Percentiles rank a stretch among this genome's conserved stretches.
Evolutionary conservation across 1,140 invertebrate genomes (phyloP).

Genomic region (Trichomalopsis sarcophagae): DNA sequence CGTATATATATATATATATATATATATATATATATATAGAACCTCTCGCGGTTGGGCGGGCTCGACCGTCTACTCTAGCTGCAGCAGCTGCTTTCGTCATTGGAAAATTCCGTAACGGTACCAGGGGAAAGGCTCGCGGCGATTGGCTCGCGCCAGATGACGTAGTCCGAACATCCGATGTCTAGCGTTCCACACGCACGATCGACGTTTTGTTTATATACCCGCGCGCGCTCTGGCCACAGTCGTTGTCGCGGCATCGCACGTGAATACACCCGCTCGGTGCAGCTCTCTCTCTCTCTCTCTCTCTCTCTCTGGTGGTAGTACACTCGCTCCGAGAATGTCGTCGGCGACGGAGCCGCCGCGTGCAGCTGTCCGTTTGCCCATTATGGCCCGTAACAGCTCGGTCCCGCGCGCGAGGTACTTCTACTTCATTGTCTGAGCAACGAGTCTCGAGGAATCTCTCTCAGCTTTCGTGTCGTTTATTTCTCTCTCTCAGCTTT

Average conservation of each 20-base stretch:
- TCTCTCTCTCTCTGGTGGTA: too few relatives aligned
- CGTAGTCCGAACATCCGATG: slow-evolving; percentile 52
- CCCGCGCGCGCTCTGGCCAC: background rate
- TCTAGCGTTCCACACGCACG: slow-evolving; percentile 10
- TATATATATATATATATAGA: background rate
- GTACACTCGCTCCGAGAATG: background rate
- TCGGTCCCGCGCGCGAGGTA: background rate
- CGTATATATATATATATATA: slow-evolving; percentile 6
- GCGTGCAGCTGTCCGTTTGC: background rate
- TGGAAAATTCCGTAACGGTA: slow-evolving; percentile 54
- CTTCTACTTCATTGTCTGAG: slow-evolving; percentile 5
- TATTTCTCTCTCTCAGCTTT: too few relatives aligned
- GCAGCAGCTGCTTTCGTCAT: slow-evolving; percentile 34
- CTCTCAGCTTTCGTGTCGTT: too few relatives aligned
- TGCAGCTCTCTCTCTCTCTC: too few relatives aligned
- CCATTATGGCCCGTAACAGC: background rate
- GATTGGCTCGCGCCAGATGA: slow-evolving; percentile 36
- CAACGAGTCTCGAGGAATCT: background rate
- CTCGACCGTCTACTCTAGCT: too few relatives aligned
- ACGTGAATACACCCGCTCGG: background rate
- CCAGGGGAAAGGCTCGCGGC: slow-evolving; percentile 20
- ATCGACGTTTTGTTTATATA: slow-evolving; percentile 52
- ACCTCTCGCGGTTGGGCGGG: background rate
- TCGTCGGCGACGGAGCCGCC: background rate
- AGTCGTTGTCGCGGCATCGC: background rate